A percentile compares a stretch with the other conserved stretches of the same genome.
These are phyloP conservation scores for Nasua narica DNA, from an alignment of 2,797 vertebrate species.

Conservation along the genomic window DNA sequence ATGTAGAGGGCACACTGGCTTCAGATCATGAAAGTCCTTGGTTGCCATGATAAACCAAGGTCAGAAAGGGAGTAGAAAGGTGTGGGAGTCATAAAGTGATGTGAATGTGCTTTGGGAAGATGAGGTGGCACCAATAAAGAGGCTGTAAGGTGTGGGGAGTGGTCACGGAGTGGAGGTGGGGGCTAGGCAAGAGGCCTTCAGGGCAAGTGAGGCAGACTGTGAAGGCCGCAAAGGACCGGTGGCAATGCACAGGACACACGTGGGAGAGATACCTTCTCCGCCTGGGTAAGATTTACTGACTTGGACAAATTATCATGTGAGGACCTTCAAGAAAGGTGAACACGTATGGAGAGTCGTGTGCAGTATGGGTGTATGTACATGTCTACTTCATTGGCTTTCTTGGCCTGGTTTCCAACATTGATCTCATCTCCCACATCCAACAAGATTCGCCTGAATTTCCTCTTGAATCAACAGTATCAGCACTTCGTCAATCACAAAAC, in stretches of 20 bases:
- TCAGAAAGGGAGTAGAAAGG: neutral
- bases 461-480: neutral
- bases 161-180: neutral
- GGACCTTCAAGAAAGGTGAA: neutral
- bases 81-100: neutral
- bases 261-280: neutral
- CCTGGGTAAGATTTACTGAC: neutral
- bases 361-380: neutral
- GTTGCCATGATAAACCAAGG: neutral
- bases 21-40: neutral
- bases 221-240: neutral
- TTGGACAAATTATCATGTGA: neutral
- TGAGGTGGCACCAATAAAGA: neutral
- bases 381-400: neutral
- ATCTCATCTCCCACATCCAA: neutral
- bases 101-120: neutral
- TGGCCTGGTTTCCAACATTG: neutral
- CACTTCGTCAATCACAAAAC: neutral
- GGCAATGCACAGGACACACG: neutral
- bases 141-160: neutral
- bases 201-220: neutral
- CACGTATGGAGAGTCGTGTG: neutral
- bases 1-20: neutral
- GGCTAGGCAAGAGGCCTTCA: neutral
- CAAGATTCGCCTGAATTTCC: neutral